Percentiles rank a stretch among this genome's conserved stretches.
Conservation (phyloP, 2,888 invertebrate genomes). For the Peribatodes rhomboidaria region DNA sequence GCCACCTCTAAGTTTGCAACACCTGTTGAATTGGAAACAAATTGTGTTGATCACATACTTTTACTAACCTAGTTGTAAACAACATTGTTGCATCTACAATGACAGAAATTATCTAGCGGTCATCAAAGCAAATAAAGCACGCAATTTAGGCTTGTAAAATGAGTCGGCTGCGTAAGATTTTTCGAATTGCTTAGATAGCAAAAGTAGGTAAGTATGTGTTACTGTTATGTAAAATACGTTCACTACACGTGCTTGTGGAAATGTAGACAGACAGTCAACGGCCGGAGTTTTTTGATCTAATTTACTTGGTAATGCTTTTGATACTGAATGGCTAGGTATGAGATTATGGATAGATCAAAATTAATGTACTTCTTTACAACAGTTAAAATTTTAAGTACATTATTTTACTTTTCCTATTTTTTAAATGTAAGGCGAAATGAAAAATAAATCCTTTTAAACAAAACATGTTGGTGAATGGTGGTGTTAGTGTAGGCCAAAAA, state of each 20-base stretch:
- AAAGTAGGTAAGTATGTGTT: constrained; percentile 16
- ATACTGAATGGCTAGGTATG: too few species aligned
- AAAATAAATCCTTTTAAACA: too few species aligned
- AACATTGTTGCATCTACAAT: not conserved
- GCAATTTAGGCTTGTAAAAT: not conserved
- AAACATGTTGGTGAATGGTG: too few species aligned
- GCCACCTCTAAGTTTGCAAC: not conserved
- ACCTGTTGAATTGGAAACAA: not conserved
- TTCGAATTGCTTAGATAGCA: constrained; percentile 14
- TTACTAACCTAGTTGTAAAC: not conserved
- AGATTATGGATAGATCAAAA: too few species aligned
- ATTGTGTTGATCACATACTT: not conserved
- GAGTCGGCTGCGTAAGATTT: constrained; percentile 1
- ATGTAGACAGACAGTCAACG: constrained; percentile 8
- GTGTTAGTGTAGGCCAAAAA: too few species aligned
- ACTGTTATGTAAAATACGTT: constrained; percentile 22
- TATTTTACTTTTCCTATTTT: too few species aligned
- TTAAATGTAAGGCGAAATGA: too few species aligned
- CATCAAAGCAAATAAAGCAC: not conserved
- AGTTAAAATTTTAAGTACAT: too few species aligned
- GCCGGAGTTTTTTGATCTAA: not conserved
- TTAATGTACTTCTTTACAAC: too few species aligned
- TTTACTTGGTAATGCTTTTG: too few species aligned
- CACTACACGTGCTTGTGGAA: not conserved
- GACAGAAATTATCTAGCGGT: not conserved